Base-by-base conservation (phyloP, 2,113 vertebrate species). In the Lipophrys pholis region DNA sequence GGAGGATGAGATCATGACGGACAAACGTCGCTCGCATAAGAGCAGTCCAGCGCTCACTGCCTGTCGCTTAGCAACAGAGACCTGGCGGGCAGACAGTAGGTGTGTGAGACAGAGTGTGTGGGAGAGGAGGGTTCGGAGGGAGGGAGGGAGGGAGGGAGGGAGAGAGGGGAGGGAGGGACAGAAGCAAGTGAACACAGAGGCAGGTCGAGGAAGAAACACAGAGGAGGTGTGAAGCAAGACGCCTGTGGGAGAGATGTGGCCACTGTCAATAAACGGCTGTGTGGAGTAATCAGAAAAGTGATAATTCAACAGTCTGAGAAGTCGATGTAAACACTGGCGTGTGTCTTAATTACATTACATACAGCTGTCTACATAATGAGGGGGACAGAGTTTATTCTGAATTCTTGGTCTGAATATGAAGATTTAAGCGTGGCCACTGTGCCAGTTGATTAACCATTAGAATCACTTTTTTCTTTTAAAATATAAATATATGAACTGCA, bases 41-140 rank as follows among this genome's bases (percentile, higher is more conserved):
- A 93, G 90, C 91, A 90, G 89, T 90, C 87, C 92, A 90, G 85
- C 61, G 54, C 85, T 91, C 88, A 76, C 73, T 59, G 86, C 87
- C 71, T 89, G 93, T 95, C 88, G 91, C 93, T 84, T 93, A 94
- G 93, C 94, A 95, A 95, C 94, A 93, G 87, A 92, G 90, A 92
- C 90, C 90, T 91, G 93, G 88, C 87, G 77, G 90, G 91, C 90
- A 93, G 91, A 93, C 92, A 81, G 91, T 93, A 92, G 92, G 92
- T 94, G 92, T 91, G 89, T 86, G 90, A 90, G 91, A 90, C 74
- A 52, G 73, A 85, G 82, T 49, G 90, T 87, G 91, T 92, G 90
- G 85, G 90, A 83, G 80, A 69, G 73, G 69, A 82, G 60, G 55
- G 55, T 51, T 78, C 67, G 72, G 76, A 73, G 83, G 79, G n/a